Conservation (phyloP, 2,797 vertebrate species). For the Moxostoma hubbsi region DNA sequence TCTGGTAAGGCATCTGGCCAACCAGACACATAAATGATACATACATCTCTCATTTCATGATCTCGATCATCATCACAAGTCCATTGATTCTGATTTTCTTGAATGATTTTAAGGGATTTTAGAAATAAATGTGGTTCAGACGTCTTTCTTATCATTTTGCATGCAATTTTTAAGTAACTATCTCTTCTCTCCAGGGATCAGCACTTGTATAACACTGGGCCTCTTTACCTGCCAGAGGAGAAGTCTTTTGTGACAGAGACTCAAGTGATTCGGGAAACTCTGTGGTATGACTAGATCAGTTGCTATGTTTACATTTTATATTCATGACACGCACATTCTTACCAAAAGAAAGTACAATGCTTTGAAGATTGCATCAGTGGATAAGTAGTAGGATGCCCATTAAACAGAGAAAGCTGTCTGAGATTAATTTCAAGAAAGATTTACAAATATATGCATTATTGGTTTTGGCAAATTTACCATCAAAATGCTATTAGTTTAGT, state of each 20-base stretch:
- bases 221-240: conserved; percentile 91
- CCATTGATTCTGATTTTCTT: not conserved
- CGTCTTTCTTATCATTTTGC: not conserved
- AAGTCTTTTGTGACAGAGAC: conserved; percentile 91
- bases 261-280: conserved; percentile 93
- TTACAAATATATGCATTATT: no score
- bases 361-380: not conserved
- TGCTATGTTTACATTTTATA: not conserved
- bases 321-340: not conserved
- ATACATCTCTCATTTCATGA: not conserved
- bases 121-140: not conserved
- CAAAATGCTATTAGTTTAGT: no score
- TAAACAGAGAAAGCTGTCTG: not conserved
- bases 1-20: conserved; percentile 82
- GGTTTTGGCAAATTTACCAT: no score
- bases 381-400: not conserved
- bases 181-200: conserved; percentile 84
- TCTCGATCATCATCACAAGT: not conserved
- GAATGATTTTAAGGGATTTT: not conserved
- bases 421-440: no score
- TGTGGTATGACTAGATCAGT: conserved; percentile 84
- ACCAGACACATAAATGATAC: not conserved
- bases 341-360: not conserved
- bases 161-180: not conserved
- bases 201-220: conserved; percentile 91